phyloP scores from a whole-genome alignment of 1,140 invertebrate genomes.

The Bombus ignitus region DNA sequence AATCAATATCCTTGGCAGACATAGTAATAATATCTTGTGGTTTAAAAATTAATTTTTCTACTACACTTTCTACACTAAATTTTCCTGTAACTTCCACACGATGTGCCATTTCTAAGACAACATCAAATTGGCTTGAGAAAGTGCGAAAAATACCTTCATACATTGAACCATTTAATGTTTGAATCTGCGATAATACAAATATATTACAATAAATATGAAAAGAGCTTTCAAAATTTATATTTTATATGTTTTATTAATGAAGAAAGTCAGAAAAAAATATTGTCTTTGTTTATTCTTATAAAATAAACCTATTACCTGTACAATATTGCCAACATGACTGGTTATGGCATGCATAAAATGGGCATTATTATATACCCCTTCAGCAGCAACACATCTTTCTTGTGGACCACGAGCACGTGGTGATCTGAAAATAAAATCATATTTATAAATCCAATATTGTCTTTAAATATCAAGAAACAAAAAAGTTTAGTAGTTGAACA shows the following conservation, averaged over 20 bases:
- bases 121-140: constrained; percentile 92
- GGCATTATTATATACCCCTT: constrained; percentile 93
- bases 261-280: not conserved
- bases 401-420: constrained; percentile 83
- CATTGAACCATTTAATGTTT: constrained; percentile 90
- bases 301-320: constrained; percentile 83
- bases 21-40: constrained; percentile 91
- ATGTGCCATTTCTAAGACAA: constrained; percentile 92
- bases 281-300: not conserved
- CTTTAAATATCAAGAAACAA: not conserved
- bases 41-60: constrained; percentile 94
- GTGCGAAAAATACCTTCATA: constrained; percentile 95
- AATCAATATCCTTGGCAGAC: constrained; percentile 90
- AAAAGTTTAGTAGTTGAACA: not conserved
- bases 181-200: constrained; percentile 81
- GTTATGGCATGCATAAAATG: constrained; percentile 94
- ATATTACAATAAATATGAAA: not conserved
- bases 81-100: constrained; percentile 88
- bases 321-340: constrained; percentile 91
- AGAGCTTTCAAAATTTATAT: not conserved
- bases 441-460: not conserved
- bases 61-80: constrained; percentile 87
- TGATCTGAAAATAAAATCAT: constrained; percentile 81
- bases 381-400: constrained; percentile 85
- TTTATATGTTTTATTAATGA: not conserved